Evolutionary conservation across 2,797 vertebrate species (phyloP).

Genomic region (Myioborus miniatus): DNA sequence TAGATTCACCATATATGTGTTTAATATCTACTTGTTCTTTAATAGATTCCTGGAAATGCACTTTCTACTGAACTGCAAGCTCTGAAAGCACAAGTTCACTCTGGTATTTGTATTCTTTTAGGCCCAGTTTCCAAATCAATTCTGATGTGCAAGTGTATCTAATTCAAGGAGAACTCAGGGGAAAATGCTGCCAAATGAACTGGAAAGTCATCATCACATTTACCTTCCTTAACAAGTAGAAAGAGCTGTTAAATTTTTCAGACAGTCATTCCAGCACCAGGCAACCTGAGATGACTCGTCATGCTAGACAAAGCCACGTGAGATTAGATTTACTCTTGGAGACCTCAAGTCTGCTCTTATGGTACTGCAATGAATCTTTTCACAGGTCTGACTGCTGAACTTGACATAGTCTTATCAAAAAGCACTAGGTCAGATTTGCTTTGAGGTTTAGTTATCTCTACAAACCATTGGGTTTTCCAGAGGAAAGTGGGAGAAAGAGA

Average conservation of each 20-base stretch:
- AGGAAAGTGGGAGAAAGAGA: background rate
- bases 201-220: background rate
- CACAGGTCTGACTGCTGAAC: background rate
- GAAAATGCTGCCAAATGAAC: background rate
- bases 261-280: background rate
- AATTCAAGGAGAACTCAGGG: background rate
- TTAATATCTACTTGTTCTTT: background rate
- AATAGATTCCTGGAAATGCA: background rate
- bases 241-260: background rate
- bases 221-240: background rate
- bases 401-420: background rate
- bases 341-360: background rate
- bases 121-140: background rate
- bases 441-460: background rate
- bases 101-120: background rate
- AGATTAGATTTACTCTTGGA: background rate
- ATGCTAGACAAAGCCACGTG: background rate
- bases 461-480: background rate
- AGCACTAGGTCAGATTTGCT: background rate
- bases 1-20: background rate
- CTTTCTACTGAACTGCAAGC: background rate
- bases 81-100: background rate
- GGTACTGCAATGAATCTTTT: background rate
- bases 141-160: background rate
- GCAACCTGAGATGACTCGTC: background rate